Evolutionary conservation across 2,797 vertebrate genomes (phyloP).

Genomic region (Mormyrops attenuatus): DNA sequence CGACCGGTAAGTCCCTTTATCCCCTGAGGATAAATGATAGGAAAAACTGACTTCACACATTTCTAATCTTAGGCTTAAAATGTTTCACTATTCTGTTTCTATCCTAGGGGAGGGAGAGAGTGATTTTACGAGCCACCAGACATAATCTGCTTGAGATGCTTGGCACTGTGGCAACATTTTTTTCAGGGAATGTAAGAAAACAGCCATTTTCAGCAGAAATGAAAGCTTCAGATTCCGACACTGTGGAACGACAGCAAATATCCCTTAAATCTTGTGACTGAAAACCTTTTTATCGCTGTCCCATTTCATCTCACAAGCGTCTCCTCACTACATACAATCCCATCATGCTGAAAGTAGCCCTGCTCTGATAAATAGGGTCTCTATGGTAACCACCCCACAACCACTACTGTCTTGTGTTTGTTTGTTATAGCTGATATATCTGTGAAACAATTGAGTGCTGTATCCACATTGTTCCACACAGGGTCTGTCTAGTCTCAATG

Average conservation of each 20-base stretch:
- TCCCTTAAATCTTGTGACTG: background rate
- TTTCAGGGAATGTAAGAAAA: background rate
- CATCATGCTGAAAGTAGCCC: background rate
- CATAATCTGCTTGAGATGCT: background rate
- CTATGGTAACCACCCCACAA: background rate
- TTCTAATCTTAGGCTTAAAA: constrained; percentile 2
- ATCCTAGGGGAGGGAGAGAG: background rate
- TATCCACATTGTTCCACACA: background rate
- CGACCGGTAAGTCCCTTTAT: constrained; percentile 64
- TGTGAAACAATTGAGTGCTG: background rate
- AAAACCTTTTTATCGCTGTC: background rate
- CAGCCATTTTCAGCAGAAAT: background rate
- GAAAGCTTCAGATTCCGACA: background rate
- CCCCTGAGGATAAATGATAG: constrained; percentile 53
- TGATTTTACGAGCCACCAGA: background rate
- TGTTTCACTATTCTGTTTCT: background rate
- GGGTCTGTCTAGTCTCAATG: background rate
- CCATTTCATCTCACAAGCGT: constrained; percentile 4
- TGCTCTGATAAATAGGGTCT: background rate
- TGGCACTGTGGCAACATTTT: background rate
- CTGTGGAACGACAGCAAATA: background rate
- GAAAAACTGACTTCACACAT: constrained; percentile 17
- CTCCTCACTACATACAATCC: background rate
- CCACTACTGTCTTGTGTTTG: background rate
- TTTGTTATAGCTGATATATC: background rate